These are phyloP conservation scores for Meandrina meandrites DNA, from an alignment of 92 coral and sea anemone species.

Conservation along the genomic window DNA sequence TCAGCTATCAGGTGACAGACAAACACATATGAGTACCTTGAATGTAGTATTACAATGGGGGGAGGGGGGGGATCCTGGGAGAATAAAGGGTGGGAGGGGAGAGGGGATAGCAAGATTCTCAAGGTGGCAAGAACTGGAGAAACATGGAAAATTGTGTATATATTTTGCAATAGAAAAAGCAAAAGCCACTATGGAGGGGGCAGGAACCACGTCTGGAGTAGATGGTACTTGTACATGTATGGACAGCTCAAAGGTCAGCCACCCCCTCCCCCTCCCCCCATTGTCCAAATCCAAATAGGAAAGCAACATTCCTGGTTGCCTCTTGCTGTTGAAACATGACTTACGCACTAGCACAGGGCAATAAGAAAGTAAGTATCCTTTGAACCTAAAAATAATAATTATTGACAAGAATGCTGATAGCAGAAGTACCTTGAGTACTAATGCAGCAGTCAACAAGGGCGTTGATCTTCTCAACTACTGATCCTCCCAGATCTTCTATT, in stretches of 20 bases:
- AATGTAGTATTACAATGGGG: neutral
- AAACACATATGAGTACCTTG: neutral
- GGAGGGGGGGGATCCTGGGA: no score
- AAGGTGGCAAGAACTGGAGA: neutral
- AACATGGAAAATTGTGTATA: neutral
- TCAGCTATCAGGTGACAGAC: slow-evolving; percentile 60
- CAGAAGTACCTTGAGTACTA: slow-evolving; percentile 81
- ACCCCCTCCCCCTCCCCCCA: neutral
- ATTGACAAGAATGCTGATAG: neutral
- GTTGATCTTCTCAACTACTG: slow-evolving; percentile 73
- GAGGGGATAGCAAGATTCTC: neutral
- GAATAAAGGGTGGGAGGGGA: no score
- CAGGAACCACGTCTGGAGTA: neutral
- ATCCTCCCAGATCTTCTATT: slow-evolving; percentile 84
- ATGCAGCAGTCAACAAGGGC: slow-evolving; percentile 78
- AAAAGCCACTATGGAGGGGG: neutral
- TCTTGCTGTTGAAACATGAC: no score
- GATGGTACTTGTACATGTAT: no score
- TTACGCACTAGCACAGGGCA: no score
- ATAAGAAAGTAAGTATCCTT: neutral
- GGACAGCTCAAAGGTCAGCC: neutral
- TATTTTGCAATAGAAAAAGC: neutral
- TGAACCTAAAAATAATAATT: neutral
- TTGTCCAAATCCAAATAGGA: neutral
- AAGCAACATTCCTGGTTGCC: no score